These are phyloP conservation scores for Lynx canadensis DNA, from an alignment of 2,113 vertebrate genomes.

Conservation along the genomic window DNA sequence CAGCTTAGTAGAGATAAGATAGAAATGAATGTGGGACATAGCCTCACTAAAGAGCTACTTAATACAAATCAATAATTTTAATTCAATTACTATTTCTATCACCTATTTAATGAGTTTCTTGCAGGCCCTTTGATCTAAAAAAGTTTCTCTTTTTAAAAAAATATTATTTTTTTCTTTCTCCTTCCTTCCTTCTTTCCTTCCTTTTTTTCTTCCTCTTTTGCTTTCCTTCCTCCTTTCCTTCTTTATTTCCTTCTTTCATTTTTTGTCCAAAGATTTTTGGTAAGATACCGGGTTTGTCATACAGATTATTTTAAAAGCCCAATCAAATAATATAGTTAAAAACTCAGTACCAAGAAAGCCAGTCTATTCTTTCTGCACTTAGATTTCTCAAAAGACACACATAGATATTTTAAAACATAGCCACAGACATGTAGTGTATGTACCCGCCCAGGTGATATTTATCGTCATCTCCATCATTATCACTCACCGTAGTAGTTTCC, in stretches of 20 bases:
- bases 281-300: not conserved
- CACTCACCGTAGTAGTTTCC: accelerated
- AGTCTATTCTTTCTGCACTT: not conserved
- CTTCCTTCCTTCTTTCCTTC: accelerated
- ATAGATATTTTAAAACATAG: not conserved
- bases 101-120: not conserved
- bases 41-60: conserved; percentile 61
- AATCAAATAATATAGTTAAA: conserved; percentile 19
- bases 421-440: not conserved
- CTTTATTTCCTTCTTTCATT: not conserved
- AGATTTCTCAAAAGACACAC: not conserved
- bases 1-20: conserved; percentile 79
- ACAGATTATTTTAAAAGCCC: conserved; percentile 18
- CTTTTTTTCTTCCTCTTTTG: no score
- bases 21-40: conserved; percentile 44
- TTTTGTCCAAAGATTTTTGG: not conserved
- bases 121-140: not conserved
- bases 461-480: not conserved
- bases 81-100: conserved; percentile 65
- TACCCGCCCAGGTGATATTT: no score
- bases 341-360: not conserved
- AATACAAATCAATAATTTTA: conserved; percentile 64
- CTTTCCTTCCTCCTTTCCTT: not conserved
- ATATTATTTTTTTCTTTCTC: no score
- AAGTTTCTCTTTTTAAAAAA: not conserved